Evolutionary conservation across 2,113 vertebrate genomes (phyloP).

Genomic region (rat (Rattus norvegicus)): GRCr8 NC_086031.1:42546501-42547000

Average conservation of each 20-base stretch:
- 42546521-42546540: neutral
- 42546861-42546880: neutral
- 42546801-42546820: neutral
- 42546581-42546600: neutral
- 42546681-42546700: neutral
- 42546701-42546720: neutral
- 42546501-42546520: neutral
- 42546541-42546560: neutral
- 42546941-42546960: neutral
- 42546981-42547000: neutral
- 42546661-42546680: too few relatives aligned
- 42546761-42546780: too few relatives aligned
- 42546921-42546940: neutral
- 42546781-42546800: neutral
- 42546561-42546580: neutral
- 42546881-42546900: neutral
- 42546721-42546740: neutral
- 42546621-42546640: neutral
- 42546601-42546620: neutral
- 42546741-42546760: neutral
- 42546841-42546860: neutral
- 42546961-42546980: neutral
- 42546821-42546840: neutral
- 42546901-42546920: neutral
- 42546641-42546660: neutral